Evolutionary conservation across 2,888 invertebrate species (phyloP), one percentile per base, ranked within the genome.

Genomic region (Pediacus dermestoides): DNA sequence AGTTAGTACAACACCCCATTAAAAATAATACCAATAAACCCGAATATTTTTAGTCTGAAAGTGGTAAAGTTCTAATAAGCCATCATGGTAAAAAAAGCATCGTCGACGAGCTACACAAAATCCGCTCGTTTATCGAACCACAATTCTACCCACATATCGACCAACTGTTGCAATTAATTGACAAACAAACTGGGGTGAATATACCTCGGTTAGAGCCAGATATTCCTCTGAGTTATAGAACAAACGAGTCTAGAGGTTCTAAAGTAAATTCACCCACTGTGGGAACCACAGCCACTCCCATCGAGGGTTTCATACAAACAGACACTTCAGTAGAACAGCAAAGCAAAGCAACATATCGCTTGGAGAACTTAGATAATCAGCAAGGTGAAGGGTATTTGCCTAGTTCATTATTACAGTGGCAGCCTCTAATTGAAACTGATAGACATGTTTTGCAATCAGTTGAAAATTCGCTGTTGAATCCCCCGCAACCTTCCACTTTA

Each of bases 401-500:
- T n/a, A n/a, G n/a, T n/a, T n/a, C n/a, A n/a, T n/a, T n/a, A n/a
- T 41, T 52, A 22, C 36, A 43, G 21, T 83, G 81, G 81, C 78
- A 80, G 52, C 71, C 75, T 1, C 64, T 84, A 15, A 75, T 78
- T 39, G 66, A 72, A 18, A 75, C 82, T 3, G 84, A 85, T 61
- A 67, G 72, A 41, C 78, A 80, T 60, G 81, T 84, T 3, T 68
- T 85, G 41, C 64, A 75, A 16, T 72, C 82, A 1, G 75, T 83
- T n/a, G 80, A 81, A 61, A 76, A 78, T 57, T 76, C 82, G 1
- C 60, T 85, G 3, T 71, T 69, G 36, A 68, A 68, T 39, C 68
- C 64, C 2, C 46, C 58, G 9, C 70, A 75, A 43, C 61, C 68
- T 2, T 60, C 60, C 18, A 60, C 67, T 10, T 60, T 74, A 31